A percentile compares a stretch with the other conserved stretches of the same genome.
These are phyloP conservation scores for Lipophrys pholis DNA, from an alignment of 2,113 vertebrate species.

Conservation along the genomic window DNA sequence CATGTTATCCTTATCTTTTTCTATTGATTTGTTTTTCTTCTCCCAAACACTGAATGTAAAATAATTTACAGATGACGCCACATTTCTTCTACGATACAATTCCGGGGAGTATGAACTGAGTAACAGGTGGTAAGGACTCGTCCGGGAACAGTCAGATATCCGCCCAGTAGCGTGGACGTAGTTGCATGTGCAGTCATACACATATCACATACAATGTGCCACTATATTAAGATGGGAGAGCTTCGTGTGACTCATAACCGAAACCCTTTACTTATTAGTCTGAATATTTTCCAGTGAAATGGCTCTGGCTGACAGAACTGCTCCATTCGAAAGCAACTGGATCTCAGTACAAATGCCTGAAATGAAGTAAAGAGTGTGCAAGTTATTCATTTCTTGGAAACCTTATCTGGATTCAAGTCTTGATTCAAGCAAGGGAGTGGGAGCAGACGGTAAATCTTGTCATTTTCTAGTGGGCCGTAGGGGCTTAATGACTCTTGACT, in stretches of 20 bases:
- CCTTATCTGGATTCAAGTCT: not conserved
- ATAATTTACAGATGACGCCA: not conserved
- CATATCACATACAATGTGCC: not conserved
- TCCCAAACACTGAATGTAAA: not conserved
- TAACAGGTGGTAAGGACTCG: conserved; percentile 47
- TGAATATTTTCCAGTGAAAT: not conserved
- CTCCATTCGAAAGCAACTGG: not conserved
- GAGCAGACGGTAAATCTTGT: not conserved
- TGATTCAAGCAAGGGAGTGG: not conserved
- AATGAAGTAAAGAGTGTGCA: not conserved
- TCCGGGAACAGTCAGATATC: conserved; percentile 13
- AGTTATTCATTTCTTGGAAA: not conserved
- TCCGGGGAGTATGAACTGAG: not conserved
- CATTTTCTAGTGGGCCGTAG: too few species aligned
- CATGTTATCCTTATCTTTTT: not conserved
- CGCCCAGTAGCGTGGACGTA: conserved; percentile 8
- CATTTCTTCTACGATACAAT: conserved; percentile 9
- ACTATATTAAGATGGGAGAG: conserved; percentile 20
- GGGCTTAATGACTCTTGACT: conserved; percentile 32
- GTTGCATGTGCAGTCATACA: conserved; percentile 10
- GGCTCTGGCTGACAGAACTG: not conserved
- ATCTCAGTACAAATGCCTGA: not conserved
- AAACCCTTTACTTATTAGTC: conserved; percentile 1
- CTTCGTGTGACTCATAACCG: conserved; percentile 27
- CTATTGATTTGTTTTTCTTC: too few species aligned